Base-by-base conservation (phyloP, 2,113 vertebrate genomes). In the Amphilophus citrinellus region DNA sequence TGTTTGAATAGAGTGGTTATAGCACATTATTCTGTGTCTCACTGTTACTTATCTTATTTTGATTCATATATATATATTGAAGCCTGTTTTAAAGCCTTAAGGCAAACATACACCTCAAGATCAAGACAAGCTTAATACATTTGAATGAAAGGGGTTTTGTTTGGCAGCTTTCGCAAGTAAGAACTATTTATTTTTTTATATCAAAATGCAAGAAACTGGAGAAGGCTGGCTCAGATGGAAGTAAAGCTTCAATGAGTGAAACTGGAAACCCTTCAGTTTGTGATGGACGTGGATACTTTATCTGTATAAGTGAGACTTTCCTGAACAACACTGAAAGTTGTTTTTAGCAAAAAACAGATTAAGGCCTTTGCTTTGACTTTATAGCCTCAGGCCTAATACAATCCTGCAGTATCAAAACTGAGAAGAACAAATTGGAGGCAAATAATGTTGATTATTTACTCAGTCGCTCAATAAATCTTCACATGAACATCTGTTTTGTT, bases 201-300 rank as follows among this genome's bases (percentile, higher is more conserved):
- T 11, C 66, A n/a, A 94, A 84, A 87, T 87, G 95, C 76, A 90
- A 84, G 75, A 89, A 83, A 50, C 80, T 93, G 89, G 85, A 93
- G 44, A 84, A 73, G 30, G 3, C 1, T 0, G 4, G 2, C 20
- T 3, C 78, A 37, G 57, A 56, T 53, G 37, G 37, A 65, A 32
- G 9, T 14, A 42, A 14, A 75, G 14, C 22, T 10, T 6, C 7
- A 7, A 47, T 1, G 18, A 76, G 7, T 30, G 80, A 37, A 73
- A 17, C 2, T 7, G 37, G 8, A 62, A 65, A 11, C 0, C 15
- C 10, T n/a, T 5, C 65, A 10, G 6, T 14, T 2, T 44, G 5
- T 4, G 13, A 50, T 44, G 76, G 58, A 35, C 59, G 59, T 20
- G 84, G 50, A 75, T 62, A 39, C 37, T 10, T 35, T 35, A 7